Base-by-base conservation (phyloP, 2,888 invertebrate species). In the Escarpia spicata region DNA sequence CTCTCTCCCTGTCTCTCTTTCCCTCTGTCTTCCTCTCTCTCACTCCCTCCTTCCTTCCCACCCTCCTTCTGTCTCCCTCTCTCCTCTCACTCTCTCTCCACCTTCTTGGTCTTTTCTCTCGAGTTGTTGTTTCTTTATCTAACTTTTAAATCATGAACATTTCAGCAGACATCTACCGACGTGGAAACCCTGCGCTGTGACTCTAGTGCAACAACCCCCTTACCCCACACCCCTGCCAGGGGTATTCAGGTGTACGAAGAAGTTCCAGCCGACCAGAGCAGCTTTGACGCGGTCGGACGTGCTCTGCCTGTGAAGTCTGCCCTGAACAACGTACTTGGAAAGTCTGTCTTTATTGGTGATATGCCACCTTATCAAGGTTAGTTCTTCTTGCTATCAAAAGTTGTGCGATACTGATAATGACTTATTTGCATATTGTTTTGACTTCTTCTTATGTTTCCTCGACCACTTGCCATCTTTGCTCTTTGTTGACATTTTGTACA, bases 281-380 rank as follows among this genome's bases (percentile, higher is more conserved):
- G 75, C 4, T 97, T 97, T 91, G 98, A 98, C 96, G 97, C 98
- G 43, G 97, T 99, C 43, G 98, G 98, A 0, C 97, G 98, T 93
- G 98, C 99, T 0, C 96, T 98, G 92, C 97, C 98, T 0, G 99
- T 99, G 95, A 96, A 97, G 92, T 98, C 98, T 19, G 98, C 98
- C 0, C 97, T 97, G 90, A 98, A 99, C 96, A 99, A 99, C 97
- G 98, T 98, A 0, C 98, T 98, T 0, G 97, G 99, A 2, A 99
- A 99, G 97, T 99, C 99, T 0, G 97, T 98, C 92, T 99, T 99
- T 96, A 98, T 98, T 94, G 98, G 99, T 96, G 99, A 99, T 95
- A 98, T 98, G 94, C 98, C 98, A 0, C 97, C 96, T 91, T 97
- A 97, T 94, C 97, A 97, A 95, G 97, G 94, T 95, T 26, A 26